Evolutionary conservation across 2,797 vertebrate species (phyloP).

Genomic region (Mustela erminea): DNA sequence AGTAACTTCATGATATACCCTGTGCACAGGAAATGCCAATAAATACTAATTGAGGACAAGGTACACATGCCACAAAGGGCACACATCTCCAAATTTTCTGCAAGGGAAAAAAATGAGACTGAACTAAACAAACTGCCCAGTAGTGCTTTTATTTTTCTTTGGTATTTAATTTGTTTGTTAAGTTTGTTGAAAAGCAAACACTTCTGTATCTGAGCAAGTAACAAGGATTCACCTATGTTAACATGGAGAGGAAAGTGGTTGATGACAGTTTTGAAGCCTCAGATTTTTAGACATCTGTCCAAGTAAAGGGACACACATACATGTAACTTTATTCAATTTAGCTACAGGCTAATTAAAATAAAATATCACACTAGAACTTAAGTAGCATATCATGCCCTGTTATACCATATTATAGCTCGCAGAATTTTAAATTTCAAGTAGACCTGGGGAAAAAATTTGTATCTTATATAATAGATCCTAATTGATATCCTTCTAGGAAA

Average conservation of each 20-base stretch:
- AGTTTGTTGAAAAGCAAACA: conserved; percentile 26
- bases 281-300: background rate
- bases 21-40: background rate
- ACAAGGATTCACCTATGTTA: background rate
- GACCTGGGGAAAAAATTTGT: background rate
- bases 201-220: background rate
- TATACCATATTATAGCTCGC: background rate
- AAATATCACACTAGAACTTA: conserved; percentile 32
- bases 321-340: background rate
- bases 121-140: background rate
- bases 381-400: background rate
- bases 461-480: background rate
- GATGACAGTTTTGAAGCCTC: background rate
- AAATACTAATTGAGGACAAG: background rate
- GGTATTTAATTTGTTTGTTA: background rate
- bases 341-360: background rate
- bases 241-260: conserved; percentile 8
- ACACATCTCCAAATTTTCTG: background rate
- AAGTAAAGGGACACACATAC: background rate
- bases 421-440: conserved; percentile 40
- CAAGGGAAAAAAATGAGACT: background rate
- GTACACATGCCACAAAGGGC: background rate
- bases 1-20: background rate
- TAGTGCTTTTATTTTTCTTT: background rate
- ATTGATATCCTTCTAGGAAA: background rate